Percentiles rank a stretch among this genome's conserved stretches.
phyloP scores from a whole-genome alignment of 2,113 vertebrate genomes.

The Dolichallabes microphthalmus region DNA sequence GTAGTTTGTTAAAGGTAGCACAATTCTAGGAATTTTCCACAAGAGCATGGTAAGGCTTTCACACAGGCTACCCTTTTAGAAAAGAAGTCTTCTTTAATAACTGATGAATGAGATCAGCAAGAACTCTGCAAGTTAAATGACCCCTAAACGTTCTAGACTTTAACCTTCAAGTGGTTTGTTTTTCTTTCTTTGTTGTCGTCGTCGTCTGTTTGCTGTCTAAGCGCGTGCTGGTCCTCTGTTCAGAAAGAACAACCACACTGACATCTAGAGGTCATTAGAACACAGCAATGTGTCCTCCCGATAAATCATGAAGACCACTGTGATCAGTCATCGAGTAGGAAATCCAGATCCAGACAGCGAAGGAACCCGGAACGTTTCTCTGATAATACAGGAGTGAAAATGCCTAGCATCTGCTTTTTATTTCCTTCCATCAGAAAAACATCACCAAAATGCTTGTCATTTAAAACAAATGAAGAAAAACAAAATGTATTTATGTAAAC shows the following conservation, averaged over 20 bases:
- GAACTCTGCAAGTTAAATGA: not conserved
- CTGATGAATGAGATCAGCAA: not conserved
- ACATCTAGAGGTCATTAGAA: constrained; percentile 54
- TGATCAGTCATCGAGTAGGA: not conserved
- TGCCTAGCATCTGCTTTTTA: not conserved
- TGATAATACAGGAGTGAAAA: not conserved
- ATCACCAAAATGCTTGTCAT: not conserved
- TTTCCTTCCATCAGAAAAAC: constrained; percentile 2
- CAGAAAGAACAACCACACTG: constrained; percentile 29
- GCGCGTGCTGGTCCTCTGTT: not conserved
- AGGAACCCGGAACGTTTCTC: not conserved
- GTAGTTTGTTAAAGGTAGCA: not conserved
- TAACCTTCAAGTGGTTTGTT: not conserved
- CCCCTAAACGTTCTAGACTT: not conserved
- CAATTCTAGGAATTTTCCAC: not conserved
- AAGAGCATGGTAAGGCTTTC: not conserved
- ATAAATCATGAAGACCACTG: not conserved
- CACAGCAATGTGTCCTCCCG: not conserved
- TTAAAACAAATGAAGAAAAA: constrained; percentile 35
- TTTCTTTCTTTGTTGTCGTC: no score
- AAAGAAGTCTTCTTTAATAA: not conserved
- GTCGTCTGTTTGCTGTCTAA: not conserved
- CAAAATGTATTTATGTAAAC: constrained; percentile 55
- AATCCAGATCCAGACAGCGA: not conserved
- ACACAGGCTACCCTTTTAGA: not conserved